Evolutionary conservation across 2,888 invertebrate species (phyloP).

Genomic region (Hoplodrina blanda): DNA sequence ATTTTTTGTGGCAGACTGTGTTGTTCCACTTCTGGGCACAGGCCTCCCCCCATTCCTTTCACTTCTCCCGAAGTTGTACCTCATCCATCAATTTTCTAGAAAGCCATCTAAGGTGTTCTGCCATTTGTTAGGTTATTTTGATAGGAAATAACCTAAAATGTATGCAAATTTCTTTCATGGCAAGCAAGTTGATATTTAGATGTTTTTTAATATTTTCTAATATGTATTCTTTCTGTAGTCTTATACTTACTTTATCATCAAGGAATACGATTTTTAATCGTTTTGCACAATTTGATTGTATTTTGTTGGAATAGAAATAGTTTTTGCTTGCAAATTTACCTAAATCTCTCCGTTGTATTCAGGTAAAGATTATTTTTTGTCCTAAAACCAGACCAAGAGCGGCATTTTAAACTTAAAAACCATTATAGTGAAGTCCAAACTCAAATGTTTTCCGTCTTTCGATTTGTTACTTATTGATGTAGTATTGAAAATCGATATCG

Average conservation of each 20-base stretch:
- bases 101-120: too few species aligned
- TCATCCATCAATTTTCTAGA: too few species aligned
- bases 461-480: conserved; percentile 66
- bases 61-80: too few species aligned
- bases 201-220: conserved; percentile 1
- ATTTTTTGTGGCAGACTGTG: too few species aligned
- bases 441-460: conserved; percentile 26
- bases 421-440: conserved; percentile 56
- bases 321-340: conserved; percentile 72
- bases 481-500: conserved; percentile 85
- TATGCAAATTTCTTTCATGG: background rate
- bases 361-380: conserved; percentile 79
- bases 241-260: background rate
- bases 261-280: conserved; percentile 25
- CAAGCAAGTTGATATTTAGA: background rate
- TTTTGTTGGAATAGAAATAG: conserved; percentile 66
- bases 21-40: too few species aligned
- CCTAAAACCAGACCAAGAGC: conserved; percentile 10
- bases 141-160: background rate
- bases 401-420: conserved; percentile 19
- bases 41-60: too few species aligned
- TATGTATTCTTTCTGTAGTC: background rate
- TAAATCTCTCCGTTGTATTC: conserved; percentile 75
- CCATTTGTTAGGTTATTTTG: too few species aligned
- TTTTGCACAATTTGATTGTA: conserved; percentile 64